These are phyloP conservation scores for Leptoteleia sp. DNA, from an alignment of 1,140 invertebrate genomes.

Conservation along the genomic window DNA sequence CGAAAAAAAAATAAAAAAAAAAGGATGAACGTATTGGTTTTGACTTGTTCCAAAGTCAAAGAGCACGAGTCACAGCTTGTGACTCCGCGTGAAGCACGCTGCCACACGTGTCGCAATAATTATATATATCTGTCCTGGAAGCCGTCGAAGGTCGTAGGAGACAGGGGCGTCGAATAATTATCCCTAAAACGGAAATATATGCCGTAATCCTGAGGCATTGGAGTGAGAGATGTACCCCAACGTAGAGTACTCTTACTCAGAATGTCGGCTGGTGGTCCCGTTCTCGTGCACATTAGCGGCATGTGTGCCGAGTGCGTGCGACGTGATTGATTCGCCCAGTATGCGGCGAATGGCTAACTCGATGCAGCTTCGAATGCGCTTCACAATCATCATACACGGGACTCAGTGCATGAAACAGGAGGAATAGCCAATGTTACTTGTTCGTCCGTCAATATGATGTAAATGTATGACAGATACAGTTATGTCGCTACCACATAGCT, in stretches of 20 bases:
- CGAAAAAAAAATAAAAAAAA: too few relatives aligned
- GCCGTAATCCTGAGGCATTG: conserved; percentile 68
- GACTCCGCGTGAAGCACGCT: conserved; percentile 24
- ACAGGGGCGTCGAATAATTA: conserved; percentile 67
- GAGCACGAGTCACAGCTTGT: conserved; percentile 43
- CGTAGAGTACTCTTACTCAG: conserved; percentile 36
- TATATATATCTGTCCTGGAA: conserved; percentile 50
- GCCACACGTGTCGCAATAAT: conserved; percentile 49
- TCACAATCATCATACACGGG: conserved; percentile 40
- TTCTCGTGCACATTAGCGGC: conserved; percentile 74
- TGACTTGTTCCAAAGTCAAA: conserved; percentile 45
- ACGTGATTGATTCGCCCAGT: conserved; percentile 77
- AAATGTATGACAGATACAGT: conserved; percentile 45
- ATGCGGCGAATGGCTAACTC: conserved; percentile 70
- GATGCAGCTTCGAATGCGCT: conserved; percentile 65
- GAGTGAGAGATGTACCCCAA: conserved; percentile 21
- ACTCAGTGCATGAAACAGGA: conserved; percentile 42
- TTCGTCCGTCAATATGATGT: conserved; percentile 42
- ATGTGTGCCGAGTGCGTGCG: conserved; percentile 76
- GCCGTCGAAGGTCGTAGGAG: conserved; percentile 43
- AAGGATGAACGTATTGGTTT: conserved; percentile 23
- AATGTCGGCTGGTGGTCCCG: conserved; percentile 69
- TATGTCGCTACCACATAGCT: conserved; percentile 21
- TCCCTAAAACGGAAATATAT: conserved; percentile 71
- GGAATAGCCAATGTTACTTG: conserved; percentile 40